Evolutionary conservation across 1,140 invertebrate species (phyloP).

Genomic region (Drosophila simulans): DNA sequence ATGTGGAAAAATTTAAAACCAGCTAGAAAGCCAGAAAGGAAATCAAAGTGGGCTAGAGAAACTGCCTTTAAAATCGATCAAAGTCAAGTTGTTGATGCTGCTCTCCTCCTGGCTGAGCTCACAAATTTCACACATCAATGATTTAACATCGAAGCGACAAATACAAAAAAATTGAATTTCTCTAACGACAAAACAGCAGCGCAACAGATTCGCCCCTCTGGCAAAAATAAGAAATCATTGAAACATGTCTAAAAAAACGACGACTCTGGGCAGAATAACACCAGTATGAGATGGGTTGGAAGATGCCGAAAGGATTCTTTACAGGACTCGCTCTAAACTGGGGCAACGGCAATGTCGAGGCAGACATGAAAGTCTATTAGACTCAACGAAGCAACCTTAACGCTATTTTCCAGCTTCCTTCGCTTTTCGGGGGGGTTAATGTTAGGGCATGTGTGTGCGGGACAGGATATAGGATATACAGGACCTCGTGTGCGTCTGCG

Average conservation of each 20-base stretch:
- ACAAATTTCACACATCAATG: slow-evolving; percentile 76
- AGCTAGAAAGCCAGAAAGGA: neutral
- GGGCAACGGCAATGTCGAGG: slow-evolving; percentile 65
- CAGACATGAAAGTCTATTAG: slow-evolving; percentile 81
- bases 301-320: slow-evolving; percentile 68
- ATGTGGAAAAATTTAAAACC: slow-evolving; percentile 30
- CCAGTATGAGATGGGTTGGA: slow-evolving; percentile 29
- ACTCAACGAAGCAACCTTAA: slow-evolving; percentile 82
- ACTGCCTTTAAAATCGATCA: slow-evolving; percentile 58
- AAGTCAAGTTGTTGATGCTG: slow-evolving; percentile 28
- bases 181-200: slow-evolving; percentile 68
- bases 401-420: slow-evolving; percentile 73
- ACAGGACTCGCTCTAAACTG: slow-evolving; percentile 68
- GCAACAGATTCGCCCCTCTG: slow-evolving; percentile 71
- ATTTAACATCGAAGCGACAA: slow-evolving; percentile 67
- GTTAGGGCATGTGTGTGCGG: slow-evolving; percentile 35
- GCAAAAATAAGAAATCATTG: slow-evolving; percentile 83
- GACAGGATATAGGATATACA: slow-evolving; percentile 37
- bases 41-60: slow-evolving; percentile 7
- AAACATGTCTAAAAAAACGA: slow-evolving; percentile 65
- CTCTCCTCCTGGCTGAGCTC: slow-evolving; percentile 22
- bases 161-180: slow-evolving; percentile 69
- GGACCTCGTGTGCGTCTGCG: slow-evolving; percentile 28
- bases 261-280: slow-evolving; percentile 20
- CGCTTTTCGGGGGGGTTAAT: slow-evolving; percentile 67